Evolutionary conservation across 1,140 invertebrate species (phyloP), one percentile per base, ranked within the genome.

Genomic region (Seison nebaliae): DNA sequence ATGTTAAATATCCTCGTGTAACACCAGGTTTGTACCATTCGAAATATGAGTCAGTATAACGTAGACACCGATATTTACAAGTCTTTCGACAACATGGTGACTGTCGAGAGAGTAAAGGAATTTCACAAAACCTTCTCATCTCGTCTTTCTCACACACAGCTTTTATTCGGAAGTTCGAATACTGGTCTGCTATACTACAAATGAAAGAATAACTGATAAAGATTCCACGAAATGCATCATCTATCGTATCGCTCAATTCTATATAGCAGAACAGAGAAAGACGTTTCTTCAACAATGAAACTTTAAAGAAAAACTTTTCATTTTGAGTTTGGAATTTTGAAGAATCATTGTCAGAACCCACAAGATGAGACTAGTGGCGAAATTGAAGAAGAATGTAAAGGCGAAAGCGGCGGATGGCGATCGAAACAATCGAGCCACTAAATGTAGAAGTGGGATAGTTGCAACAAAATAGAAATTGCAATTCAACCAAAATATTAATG

Each of bases 241-340:
- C 9, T 26, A 12, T 26, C 9, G 9, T 26, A 8, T 26, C 0
- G 63, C 60, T 52, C 70, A 54, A 44, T 70, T 65, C 36, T 69
- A 64, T n/a, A 70, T 48, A 0, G 67, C 67, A 33, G 65, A 49
- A 0, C 68, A 76, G 55, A 43, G 67, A 67, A 54, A 74, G 76
- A 35, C 73, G 69, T 1, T 74, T 73, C 35, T 74, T 60, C n/a
- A 72, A 47, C 21, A 73, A 51, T 45, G 76, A 69, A 18, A 73
- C 58, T 46, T 62, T 61, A 46, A 72, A 67, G 36, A 76, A 52
- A 9, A 63, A 54, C 6, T 62, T 47, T 5, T 69, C 69, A 2
- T 67, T 60, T 19, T 64, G 29, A 38, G 54, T 49, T 11, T 72
- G 56, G 23, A 66, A 54, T 53, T 64, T 6, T 26, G 9, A 8